Conservation (phyloP, 2,797 vertebrate genomes). For the Micromesistius poutassou region DNA sequence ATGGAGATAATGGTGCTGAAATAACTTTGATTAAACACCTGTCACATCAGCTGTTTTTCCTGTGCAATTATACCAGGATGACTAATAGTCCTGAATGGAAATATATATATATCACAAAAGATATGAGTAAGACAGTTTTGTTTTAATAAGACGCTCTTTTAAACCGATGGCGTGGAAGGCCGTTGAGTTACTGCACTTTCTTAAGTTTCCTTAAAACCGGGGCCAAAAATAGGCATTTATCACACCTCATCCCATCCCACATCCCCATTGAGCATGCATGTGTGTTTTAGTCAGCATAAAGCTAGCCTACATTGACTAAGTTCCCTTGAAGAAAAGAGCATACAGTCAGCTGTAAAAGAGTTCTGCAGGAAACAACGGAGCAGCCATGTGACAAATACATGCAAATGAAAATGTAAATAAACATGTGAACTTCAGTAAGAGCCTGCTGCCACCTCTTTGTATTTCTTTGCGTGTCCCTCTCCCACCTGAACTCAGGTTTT, state of each 20-base stretch:
- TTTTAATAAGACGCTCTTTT: slow-evolving; percentile 6
- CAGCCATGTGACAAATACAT: not conserved
- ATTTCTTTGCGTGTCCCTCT: not conserved
- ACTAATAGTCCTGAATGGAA: slow-evolving; percentile 22
- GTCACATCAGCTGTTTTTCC: slow-evolving; percentile 16
- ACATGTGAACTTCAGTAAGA: not conserved
- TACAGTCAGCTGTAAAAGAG: not conserved
- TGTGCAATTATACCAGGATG: slow-evolving; percentile 26
- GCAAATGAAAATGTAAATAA: too few relatives aligned
- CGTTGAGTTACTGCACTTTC: not conserved
- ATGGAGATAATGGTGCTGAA: not conserved
- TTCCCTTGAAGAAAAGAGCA: not conserved
- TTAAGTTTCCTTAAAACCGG: not conserved
- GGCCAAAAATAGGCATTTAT: not conserved
- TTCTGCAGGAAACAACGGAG: not conserved
- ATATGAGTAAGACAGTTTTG: not conserved
- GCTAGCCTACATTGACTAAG: not conserved
- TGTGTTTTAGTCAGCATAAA: not conserved
- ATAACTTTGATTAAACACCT: not conserved
- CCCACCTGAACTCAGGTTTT: not conserved
- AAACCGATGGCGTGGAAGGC: not conserved
- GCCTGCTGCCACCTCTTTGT: not conserved
- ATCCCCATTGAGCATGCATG: not conserved
- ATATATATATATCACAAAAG: slow-evolving; percentile 1
- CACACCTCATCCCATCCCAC: not conserved